phyloP scores from a whole-genome alignment of 35 echinoderm and acorn worm species.

The Nesometra sesokonis region DNA sequence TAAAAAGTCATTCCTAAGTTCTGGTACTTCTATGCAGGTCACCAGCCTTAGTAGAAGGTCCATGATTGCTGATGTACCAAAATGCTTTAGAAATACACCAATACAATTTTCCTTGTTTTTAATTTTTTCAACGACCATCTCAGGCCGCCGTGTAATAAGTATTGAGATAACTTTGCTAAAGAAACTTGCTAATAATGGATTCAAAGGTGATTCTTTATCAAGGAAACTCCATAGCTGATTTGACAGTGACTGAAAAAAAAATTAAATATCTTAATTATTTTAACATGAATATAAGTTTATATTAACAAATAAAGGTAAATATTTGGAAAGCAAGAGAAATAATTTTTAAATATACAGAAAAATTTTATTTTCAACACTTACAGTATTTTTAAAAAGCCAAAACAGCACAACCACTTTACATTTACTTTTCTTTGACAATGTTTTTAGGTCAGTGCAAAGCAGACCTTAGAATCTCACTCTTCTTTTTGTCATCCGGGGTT shows the following conservation, averaged over 20 bases:
- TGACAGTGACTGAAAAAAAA: slow-evolving; percentile 52
- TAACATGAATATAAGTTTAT: neutral
- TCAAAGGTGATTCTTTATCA: slow-evolving; percentile 72
- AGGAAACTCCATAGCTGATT: slow-evolving; percentile 85
- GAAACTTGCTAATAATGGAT: slow-evolving; percentile 96
- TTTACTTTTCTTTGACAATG: no score
- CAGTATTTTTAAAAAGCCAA: no score
- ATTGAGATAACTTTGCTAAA: slow-evolving; percentile 94
- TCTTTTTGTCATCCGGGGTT: no score
- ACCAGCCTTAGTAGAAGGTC: slow-evolving; percentile 93
- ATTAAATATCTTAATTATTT: neutral
- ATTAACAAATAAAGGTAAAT: neutral
- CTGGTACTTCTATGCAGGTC: slow-evolving; percentile 81
- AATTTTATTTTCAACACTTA: no score
- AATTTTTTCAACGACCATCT: slow-evolving; percentile 70
- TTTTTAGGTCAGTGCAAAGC: no score
- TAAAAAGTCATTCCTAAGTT: slow-evolving; percentile 81
- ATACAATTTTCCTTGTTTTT: slow-evolving; percentile 75
- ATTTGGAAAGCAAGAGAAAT: no score
- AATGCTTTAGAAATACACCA: slow-evolving; percentile 70
- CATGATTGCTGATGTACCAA: slow-evolving; percentile 95
- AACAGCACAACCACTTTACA: no score
- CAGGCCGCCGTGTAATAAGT: slow-evolving; percentile 70
- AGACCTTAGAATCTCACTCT: no score
- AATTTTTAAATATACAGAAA: no score